Evolutionary conservation across 1,140 invertebrate species (phyloP), one percentile per base, ranked within the genome.

Genomic region (Drosophila willistoni): DNA sequence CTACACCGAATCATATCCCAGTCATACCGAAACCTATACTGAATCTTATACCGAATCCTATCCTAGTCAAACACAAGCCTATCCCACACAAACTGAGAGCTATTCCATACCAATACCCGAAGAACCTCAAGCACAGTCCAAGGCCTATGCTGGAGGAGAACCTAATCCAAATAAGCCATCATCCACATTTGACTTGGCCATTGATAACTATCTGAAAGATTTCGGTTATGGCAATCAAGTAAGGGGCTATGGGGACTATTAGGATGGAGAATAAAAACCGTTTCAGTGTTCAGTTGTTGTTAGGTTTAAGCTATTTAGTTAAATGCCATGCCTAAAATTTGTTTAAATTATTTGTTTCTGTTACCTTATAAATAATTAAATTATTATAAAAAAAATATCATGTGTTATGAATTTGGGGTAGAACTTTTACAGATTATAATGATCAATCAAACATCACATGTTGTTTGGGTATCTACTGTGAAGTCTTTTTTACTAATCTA

Each of bases 201-300:
- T 89, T 9, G 85, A 89, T 65, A 89, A 89, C 22, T 89, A 89
- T 14, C 77, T 89, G 2, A 90, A 89, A 67, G 84, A 89, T 67
- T 89, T 85, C 57, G 84, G 85, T 7, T 89, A 89, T 54, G 84
- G 71, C 62, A 89, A 89, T 68, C 82, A 85, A n/a, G 76, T 81
- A 12, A 64, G 82, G 22, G 82, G 77, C 19, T 64, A 77, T 9
- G 71, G 65, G 64, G 83, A 87, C 44, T 86, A 86, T 62, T 85
- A 67, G 51, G 36, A 29, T 29, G 29, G 6, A 7, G 29, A 19
- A 36, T 12, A 22, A 9, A n/a, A 34, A 59, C 29, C 12, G 29
- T 54, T 29, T 61, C 65, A 51, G 47, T 69, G 75, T 66, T 34
- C 54, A n/a, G n/a, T 47, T 64, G 22, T 85, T 85, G 64, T 55